phyloP scores from a whole-genome alignment of 92 coral and sea anemone genomes.

The Zoanthus sansibaricus region DNA sequence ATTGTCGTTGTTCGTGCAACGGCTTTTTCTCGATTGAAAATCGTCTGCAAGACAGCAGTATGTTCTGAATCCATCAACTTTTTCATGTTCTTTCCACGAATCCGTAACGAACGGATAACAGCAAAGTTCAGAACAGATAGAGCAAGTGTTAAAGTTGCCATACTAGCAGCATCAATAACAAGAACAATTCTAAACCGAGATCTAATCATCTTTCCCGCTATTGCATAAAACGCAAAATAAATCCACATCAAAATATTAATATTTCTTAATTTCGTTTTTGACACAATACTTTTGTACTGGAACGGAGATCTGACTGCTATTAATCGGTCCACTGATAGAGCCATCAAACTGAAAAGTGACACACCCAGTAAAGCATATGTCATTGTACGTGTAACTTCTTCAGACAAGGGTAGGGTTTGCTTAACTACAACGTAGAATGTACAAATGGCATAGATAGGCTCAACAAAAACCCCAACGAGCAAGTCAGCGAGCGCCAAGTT shows the following conservation, averaged over 20 bases:
- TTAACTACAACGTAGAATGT: not conserved
- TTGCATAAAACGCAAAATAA: not conserved
- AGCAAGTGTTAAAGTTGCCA: not conserved
- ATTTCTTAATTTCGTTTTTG: not conserved
- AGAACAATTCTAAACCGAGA: not conserved
- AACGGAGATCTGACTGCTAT: not conserved
- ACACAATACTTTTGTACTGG: not conserved
- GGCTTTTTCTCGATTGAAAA: conserved; percentile 2
- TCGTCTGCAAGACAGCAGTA: not conserved
- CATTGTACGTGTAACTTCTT: not conserved
- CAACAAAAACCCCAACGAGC: not conserved
- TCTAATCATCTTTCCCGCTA: not conserved
- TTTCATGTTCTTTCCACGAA: not conserved
- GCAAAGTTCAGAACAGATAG: not conserved
- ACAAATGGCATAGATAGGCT: not conserved
- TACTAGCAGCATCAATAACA: not conserved
- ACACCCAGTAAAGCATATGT: not conserved
- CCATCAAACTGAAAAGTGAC: not conserved
- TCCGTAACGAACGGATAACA: not conserved
- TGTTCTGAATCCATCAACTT: not conserved
- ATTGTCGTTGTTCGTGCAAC: not conserved
- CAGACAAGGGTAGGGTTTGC: not conserved
- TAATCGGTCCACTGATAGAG: not conserved
- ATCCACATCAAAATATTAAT: not conserved
- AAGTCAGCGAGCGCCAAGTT: not conserved